These are phyloP conservation scores for Alsophila aescularia DNA, from an alignment of 2,888 invertebrate genomes.

Conservation along the genomic window DNA sequence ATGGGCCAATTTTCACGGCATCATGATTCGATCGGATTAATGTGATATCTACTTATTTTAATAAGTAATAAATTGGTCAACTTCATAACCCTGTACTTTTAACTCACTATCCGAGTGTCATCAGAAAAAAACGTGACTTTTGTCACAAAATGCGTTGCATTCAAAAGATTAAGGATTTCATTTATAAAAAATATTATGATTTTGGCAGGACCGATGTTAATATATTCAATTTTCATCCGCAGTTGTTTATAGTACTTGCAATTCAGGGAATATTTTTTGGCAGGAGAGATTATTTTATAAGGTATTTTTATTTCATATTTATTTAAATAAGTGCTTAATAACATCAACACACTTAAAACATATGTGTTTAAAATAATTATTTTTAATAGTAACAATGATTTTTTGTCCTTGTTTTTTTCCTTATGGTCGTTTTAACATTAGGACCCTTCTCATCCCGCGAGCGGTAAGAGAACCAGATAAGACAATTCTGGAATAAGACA, in stretches of 20 bases:
- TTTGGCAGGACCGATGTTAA: conserved; percentile 49
- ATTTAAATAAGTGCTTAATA: no score
- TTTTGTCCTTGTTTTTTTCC: no score
- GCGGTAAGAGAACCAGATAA: no score
- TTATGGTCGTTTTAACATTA: no score
- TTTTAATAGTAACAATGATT: no score
- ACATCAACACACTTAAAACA: no score
- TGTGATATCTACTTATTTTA: neutral
- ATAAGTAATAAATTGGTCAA: neutral
- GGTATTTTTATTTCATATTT: no score
- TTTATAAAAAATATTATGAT: conserved; percentile 52
- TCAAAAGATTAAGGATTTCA: conserved; percentile 40
- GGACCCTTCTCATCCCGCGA: no score
- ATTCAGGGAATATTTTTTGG: conserved; percentile 61
- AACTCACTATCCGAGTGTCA: neutral
- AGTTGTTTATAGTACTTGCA: conserved; percentile 51
- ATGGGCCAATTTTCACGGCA: no score
- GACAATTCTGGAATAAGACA: no score
- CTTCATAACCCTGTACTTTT: neutral
- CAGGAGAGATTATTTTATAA: conserved; percentile 49
- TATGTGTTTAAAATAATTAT: no score
- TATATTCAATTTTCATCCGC: conserved; percentile 63
- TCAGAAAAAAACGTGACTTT: neutral
- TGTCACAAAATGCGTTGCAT: conserved; percentile 6
- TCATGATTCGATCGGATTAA: neutral